phyloP scores from a whole-genome alignment of 2,888 invertebrate species.

The Hoplodrina ambigua region DNA sequence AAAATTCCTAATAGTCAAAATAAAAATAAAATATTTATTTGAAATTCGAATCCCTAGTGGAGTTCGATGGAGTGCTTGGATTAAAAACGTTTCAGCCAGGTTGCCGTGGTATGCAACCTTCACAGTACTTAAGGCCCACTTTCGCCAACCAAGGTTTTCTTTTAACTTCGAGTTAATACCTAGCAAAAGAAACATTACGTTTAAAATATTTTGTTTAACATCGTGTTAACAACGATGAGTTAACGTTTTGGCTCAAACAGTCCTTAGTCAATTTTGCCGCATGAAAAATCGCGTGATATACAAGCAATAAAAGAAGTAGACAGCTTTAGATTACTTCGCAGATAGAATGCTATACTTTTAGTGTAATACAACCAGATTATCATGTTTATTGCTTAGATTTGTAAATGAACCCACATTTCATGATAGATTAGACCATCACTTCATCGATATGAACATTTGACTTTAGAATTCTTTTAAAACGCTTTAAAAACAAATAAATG shows the following conservation, averaged over 20 bases:
- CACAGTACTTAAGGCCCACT: no score
- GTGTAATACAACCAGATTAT: slow-evolving; percentile 4
- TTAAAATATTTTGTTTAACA: no score
- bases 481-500: no score
- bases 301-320: slow-evolving; percentile 23
- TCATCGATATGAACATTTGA: not conserved
- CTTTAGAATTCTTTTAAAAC: not conserved
- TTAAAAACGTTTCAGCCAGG: no score
- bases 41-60: no score
- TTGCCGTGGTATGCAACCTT: no score
- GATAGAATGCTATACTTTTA: slow-evolving; percentile 3
- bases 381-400: not conserved
- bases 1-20: no score
- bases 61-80: no score
- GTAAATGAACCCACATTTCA: not conserved
- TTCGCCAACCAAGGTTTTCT: no score
- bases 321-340: slow-evolving; percentile 18
- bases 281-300: slow-evolving; percentile 19
- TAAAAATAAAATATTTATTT: no score
- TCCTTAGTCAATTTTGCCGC: slow-evolving; percentile 12
- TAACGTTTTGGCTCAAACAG: not conserved
- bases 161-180: no score
- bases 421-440: not conserved
- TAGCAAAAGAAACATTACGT: no score
- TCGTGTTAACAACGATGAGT: not conserved